Evolutionary conservation across 2,113 vertebrate genomes (phyloP).

Genomic region (Sitta europaea): DNA sequence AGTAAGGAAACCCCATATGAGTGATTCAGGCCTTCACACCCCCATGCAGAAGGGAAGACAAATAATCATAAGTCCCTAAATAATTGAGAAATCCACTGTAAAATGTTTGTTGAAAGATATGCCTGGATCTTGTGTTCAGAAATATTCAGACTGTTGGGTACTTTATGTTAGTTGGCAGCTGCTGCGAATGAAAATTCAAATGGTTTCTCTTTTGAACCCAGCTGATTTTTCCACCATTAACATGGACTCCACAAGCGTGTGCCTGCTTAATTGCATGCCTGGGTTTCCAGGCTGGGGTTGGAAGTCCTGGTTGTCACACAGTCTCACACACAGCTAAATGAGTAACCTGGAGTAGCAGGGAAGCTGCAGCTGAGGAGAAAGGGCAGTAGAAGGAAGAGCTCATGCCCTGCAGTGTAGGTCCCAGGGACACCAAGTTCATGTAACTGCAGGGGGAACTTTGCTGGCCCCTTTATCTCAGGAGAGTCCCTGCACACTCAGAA

Average conservation of each 20-base stretch:
- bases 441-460: neutral
- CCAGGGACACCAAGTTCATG: neutral
- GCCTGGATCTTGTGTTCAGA: neutral
- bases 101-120: neutral
- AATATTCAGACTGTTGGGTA: neutral
- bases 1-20: conserved; percentile 69
- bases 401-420: rapidly evolving
- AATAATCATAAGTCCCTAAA: neutral
- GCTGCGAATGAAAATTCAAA: neutral
- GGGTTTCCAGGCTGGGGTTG: neutral
- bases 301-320: neutral
- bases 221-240: neutral
- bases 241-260: rapidly evolving
- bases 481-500: neutral
- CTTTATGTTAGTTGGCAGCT: neutral
- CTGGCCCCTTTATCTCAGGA: neutral
- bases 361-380: neutral
- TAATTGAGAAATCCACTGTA: neutral
- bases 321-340: neutral
- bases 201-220: neutral
- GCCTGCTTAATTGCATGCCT: neutral
- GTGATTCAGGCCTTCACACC: neutral
- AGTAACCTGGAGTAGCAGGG: neutral
- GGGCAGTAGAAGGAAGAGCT: neutral
- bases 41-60: neutral